Evolutionary conservation across 1,140 invertebrate species (phyloP).

Genomic region (Drosophila prosaltans): DNA sequence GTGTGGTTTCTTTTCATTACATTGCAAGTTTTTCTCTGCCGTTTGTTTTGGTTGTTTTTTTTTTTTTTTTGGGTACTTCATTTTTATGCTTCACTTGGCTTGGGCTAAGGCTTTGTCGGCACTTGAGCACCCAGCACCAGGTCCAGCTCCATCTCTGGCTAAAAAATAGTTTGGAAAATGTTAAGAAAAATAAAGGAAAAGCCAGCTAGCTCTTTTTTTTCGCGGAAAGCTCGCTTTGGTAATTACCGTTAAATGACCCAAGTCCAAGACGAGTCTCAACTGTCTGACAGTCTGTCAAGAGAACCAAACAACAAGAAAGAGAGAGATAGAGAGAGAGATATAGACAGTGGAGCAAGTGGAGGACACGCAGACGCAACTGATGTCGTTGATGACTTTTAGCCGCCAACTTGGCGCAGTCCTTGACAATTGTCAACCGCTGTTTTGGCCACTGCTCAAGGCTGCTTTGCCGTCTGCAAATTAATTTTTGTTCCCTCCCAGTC

Average conservation of each 20-base stretch:
- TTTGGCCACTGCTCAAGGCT: constrained; percentile 62
- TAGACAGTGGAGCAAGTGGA: not conserved
- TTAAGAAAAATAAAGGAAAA: constrained; percentile 12
- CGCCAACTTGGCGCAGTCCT: constrained; percentile 68
- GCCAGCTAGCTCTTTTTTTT: constrained; percentile 35
- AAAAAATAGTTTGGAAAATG: constrained; percentile 31
- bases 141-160: constrained; percentile 17
- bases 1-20: constrained; percentile 40
- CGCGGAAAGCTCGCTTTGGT: constrained; percentile 65
- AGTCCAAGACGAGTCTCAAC: constrained; percentile 29
- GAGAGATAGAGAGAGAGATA: constrained; percentile 34
- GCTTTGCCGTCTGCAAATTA: constrained; percentile 77
- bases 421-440: constrained; percentile 75
- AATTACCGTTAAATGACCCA: constrained; percentile 81
- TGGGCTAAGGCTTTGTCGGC: constrained; percentile 69
- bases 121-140: constrained; percentile 49
- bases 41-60: constrained; percentile 31
- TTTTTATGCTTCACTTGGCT: constrained; percentile 71
- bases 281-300: constrained; percentile 27
- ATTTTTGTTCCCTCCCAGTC: constrained; percentile 20
- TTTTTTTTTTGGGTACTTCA: constrained; percentile 62
- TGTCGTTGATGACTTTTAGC: constrained; percentile 20
- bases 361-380: not conserved
- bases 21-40: constrained; percentile 32
- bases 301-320: constrained; percentile 24